A percentile compares a stretch with the other conserved stretches of the same genome.
phyloP scores from a whole-genome alignment of 2,888 invertebrate genomes.

The Mythimna impura region DNA sequence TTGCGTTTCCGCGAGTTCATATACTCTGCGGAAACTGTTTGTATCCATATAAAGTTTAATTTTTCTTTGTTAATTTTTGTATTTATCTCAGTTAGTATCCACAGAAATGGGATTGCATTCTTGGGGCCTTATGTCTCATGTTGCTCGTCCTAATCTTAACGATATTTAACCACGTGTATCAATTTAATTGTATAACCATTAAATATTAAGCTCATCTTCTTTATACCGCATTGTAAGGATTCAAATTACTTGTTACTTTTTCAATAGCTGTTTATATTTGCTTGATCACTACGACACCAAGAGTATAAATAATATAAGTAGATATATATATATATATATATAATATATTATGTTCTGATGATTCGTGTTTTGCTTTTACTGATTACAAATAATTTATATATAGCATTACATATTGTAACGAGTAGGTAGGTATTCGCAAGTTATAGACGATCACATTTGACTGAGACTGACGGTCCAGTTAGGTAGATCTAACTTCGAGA shows the following conservation, averaged over 20 bases:
- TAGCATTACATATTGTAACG: background rate
- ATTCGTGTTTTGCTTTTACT: background rate
- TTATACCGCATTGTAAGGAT: constrained; percentile 13
- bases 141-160: constrained; percentile 58
- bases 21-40: background rate
- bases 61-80: constrained; percentile 19
- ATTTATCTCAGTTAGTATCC: constrained; percentile 36
- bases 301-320: background rate
- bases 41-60: constrained; percentile 3
- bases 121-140: constrained; percentile 67
- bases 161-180: constrained; percentile 27
- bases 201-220: constrained; percentile 25
- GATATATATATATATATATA: background rate
- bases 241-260: constrained; percentile 4
- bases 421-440: background rate
- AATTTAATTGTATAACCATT: constrained; percentile 30
- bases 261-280: constrained; percentile 12
- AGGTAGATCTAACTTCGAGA: no score
- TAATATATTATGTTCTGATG: no score
- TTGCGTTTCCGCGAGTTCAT: constrained; percentile 12
- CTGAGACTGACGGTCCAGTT: no score
- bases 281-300: constrained; percentile 40
- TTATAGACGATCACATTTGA: no score
- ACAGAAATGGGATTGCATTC: constrained; percentile 60
- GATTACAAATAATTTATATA: background rate